phyloP scores from a whole-genome alignment of 2,888 invertebrate genomes.

The Lepetodrilus schrolli region DNA sequence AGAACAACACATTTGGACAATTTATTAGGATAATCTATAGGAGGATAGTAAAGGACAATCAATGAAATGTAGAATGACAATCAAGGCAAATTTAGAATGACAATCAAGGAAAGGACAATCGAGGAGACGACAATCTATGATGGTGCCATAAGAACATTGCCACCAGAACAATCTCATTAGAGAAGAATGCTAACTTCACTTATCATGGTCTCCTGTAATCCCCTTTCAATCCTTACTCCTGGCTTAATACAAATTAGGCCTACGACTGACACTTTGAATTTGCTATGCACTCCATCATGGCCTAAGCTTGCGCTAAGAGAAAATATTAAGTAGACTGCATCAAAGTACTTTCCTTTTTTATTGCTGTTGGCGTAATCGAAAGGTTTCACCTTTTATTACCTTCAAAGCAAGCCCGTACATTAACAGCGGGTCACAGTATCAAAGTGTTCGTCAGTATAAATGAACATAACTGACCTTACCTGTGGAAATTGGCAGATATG shows the following conservation, averaged over 20 bases:
- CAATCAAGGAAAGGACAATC: no score
- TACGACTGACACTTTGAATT: conserved; percentile 20
- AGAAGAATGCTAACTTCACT: conserved; percentile 8
- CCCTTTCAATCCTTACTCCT: not conserved
- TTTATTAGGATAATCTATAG: no score
- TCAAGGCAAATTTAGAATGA: no score
- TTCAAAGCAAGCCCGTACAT: not conserved
- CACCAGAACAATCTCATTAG: not conserved
- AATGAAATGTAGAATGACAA: no score
- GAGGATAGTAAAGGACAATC: no score
- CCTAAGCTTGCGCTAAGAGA: conserved; percentile 22
- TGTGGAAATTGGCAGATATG: no score
- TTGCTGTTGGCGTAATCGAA: not conserved
- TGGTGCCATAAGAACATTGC: not conserved
- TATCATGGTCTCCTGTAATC: conserved; percentile 9
- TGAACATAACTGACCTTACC: no score
- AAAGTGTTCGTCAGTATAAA: no score
- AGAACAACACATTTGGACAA: no score
- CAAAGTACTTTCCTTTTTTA: conserved; percentile 21
- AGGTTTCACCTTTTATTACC: conserved; percentile 20
- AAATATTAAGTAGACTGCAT: conserved; percentile 24
- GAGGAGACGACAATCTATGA: no score
- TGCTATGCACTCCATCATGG: conserved; percentile 15
- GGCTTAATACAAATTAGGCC: conserved; percentile 26
- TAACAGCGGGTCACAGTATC: no score